Base-by-base conservation (phyloP, 2,888 invertebrate genomes). In the Antheraea assamensis region DNA sequence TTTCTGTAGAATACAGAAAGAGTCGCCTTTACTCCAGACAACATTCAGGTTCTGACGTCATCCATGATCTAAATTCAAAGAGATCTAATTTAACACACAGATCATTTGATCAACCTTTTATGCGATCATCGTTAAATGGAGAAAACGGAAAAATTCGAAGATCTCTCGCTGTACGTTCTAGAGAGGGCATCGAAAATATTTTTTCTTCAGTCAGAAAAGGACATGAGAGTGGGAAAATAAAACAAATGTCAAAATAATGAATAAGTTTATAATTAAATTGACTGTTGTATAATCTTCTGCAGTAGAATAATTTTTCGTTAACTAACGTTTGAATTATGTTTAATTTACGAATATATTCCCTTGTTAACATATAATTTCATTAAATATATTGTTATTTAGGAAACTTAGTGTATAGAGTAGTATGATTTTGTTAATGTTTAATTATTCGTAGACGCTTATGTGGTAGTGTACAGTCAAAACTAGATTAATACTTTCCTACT, bases 131-230 rank as follows among this genome's bases (percentile, higher is more conserved):
- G 35, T n/a, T 81, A 64, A 87, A 86, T 72, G 83, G 87, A 31
- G 94, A 92, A 74, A 88, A 84, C 79, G 93, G 92, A 70, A 94
- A 92, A 79, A 79, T 94, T 68, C 85, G 94, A 78, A 88, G 92
- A 81, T 94, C 94, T 15, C 93, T 94, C 77, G 92, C 91, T 15
- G 94, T 94, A 19, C 85, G 94, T 31, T 94, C 94, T 71, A 87
- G 94, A 31, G 94, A 94, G 81, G 93, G 94, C 24, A 84, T 94
- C 73, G 94, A 93, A 79, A 92, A 91, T 79, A 87, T 94, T 55
- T 85, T 93, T 73, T 81, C 86, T 58, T 86, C 92, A 19, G 83
- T 88, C 73, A 87, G 88, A 79, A 93, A 92, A 81, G 86, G 83
- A 58, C 86, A 86, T 73, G 89, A 90, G 58, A 88, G 86, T 73